phyloP scores from a whole-genome alignment of 2,888 invertebrate species.

The Papilio demoleus region DNA sequence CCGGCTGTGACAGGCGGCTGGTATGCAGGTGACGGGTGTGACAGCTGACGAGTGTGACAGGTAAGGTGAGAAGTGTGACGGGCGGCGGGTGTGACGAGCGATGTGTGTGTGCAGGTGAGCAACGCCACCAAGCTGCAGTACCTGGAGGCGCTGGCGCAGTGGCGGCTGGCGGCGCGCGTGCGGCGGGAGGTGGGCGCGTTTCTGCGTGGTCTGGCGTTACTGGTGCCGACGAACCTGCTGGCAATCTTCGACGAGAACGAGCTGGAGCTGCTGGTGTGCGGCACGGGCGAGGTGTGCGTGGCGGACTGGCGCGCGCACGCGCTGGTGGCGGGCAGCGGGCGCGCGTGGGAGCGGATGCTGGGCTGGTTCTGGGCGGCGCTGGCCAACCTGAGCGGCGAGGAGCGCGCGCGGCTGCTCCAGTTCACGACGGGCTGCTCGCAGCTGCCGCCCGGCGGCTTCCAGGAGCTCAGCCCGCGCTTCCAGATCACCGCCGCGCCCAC shows the following conservation, averaged over 20 bases:
- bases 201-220: slow-evolving; percentile 94
- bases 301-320: slow-evolving; percentile 95
- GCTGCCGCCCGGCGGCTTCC: slow-evolving; percentile 92
- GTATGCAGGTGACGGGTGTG: no score
- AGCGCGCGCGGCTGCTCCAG: slow-evolving; percentile 95
- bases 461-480: slow-evolving; percentile 94
- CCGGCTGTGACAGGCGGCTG: no score
- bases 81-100: neutral
- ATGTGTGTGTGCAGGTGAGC: slow-evolving; percentile 81
- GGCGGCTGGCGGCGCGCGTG: slow-evolving; percentile 91
- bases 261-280: slow-evolving; percentile 95
- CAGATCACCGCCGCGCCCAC: slow-evolving; percentile 96
- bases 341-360: slow-evolving; percentile 92
- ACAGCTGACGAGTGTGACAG: no score
- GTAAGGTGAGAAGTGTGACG: no score
- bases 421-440: slow-evolving; percentile 97
- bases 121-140: slow-evolving; percentile 91
- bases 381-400: slow-evolving; percentile 93
- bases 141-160: slow-evolving; percentile 94
- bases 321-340: slow-evolving; percentile 90
- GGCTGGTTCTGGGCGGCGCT: slow-evolving; percentile 93
- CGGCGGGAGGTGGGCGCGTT: slow-evolving; percentile 94
- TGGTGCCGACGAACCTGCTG: slow-evolving; percentile 95
- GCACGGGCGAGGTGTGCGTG: slow-evolving; percentile 95
- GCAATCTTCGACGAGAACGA: slow-evolving; percentile 98